Percentiles rank a stretch among this genome's conserved stretches.
phyloP scores from a whole-genome alignment of 2,888 invertebrate genomes.

The Corbicula japonica region DNA sequence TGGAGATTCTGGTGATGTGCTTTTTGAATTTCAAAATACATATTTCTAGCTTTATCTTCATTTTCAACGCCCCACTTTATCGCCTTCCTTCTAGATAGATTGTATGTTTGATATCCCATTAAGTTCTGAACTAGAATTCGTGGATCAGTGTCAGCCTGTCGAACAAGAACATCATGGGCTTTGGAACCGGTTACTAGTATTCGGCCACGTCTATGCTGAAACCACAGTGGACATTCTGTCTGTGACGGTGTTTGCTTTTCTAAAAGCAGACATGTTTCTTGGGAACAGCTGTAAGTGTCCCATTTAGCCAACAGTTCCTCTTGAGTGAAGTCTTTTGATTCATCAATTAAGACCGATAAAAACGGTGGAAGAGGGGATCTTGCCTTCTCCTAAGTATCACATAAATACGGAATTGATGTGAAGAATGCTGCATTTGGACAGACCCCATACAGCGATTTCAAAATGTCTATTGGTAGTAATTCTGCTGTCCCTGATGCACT shows the following conservation, averaged over 20 bases:
- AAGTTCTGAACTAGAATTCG: conserved; percentile 27
- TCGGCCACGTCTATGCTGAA: conserved; percentile 40
- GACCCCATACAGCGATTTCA: conserved; percentile 9
- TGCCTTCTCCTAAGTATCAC: conserved; percentile 22
- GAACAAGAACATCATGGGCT: conserved; percentile 45
- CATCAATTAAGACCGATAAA: not conserved
- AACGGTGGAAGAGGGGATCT: conserved; percentile 12
- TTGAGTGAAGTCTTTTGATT: not conserved
- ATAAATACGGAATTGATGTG: conserved; percentile 15
- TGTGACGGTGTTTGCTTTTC: conserved; percentile 28
- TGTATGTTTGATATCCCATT: conserved; percentile 33
- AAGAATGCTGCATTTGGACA: conserved; percentile 37
- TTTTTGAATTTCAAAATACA: conserved; percentile 13
- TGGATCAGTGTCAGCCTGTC: conserved; percentile 20
- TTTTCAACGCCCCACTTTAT: conserved; percentile 39
- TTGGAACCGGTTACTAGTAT: conserved; percentile 50
- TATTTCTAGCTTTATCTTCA: conserved; percentile 27
- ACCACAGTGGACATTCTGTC: conserved; percentile 44
- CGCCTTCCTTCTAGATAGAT: conserved; percentile 21
- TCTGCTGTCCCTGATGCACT: conserved; percentile 16
- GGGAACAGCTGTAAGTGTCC: conserved; percentile 13
- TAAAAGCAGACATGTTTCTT: conserved; percentile 1
- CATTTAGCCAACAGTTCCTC: not conserved
- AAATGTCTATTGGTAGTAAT: conserved; percentile 5
- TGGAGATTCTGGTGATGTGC: not conserved